Percentiles rank a stretch among this genome's conserved stretches.
Conservation (phyloP, 1,140 invertebrate genomes). For the Mya arenaria region DNA sequence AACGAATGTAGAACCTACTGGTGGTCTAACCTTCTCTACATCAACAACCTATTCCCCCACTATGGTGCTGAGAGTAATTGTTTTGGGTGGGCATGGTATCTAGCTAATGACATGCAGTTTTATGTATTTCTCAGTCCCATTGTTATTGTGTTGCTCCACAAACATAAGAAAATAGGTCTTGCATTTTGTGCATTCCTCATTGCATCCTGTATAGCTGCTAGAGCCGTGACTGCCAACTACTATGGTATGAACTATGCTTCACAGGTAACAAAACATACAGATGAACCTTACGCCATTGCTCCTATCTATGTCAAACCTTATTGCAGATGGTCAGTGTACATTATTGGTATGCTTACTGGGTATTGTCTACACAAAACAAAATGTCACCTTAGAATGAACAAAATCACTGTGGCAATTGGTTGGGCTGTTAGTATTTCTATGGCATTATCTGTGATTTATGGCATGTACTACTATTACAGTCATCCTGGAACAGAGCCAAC, state of each 20-base stretch:
- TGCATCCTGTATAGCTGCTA: constrained; percentile 2
- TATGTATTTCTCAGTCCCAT: constrained; percentile 83
- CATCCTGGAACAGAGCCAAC: background rate
- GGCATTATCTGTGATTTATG: constrained; percentile 1
- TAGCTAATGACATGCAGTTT: constrained; percentile 91
- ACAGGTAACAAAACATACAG: background rate
- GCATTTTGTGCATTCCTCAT: constrained; percentile 17
- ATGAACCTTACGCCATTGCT: background rate
- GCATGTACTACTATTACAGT: constrained; percentile 26
- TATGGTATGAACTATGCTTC: constrained; percentile 14
- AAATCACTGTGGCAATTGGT: background rate
- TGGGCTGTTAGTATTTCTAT: background rate
- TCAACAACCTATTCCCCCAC: constrained; percentile 87
- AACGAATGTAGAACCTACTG: constrained; percentile 85
- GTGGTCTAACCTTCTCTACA: constrained; percentile 92
- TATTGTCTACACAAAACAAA: background rate
- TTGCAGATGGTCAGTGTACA: constrained; percentile 13
- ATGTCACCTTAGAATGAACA: constrained; percentile 2
- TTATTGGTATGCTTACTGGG: constrained; percentile 18
- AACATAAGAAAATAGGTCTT: constrained; percentile 1
- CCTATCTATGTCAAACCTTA: constrained; percentile 18
- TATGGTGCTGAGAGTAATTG: constrained; percentile 83
- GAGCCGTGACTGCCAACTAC: background rate
- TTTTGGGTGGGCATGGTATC: constrained; percentile 88
- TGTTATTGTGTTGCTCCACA: background rate